phyloP scores from a whole-genome alignment of 2,113 vertebrate species.

The Esox niger region DNA sequence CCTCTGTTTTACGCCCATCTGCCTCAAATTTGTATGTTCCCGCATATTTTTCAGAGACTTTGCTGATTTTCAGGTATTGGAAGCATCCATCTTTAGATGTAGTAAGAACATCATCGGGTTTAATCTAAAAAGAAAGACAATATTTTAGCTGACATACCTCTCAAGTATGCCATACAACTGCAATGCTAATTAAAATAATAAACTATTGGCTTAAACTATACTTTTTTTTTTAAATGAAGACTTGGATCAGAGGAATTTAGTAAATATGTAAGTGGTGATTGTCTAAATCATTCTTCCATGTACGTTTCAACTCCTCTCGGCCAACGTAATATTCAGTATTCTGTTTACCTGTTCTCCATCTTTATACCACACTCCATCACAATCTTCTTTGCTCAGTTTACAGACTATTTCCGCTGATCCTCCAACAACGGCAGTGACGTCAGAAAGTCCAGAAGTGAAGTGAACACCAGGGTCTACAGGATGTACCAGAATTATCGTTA shows the following conservation, averaged over 20 bases:
- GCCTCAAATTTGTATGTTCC: slow-evolving; percentile 86
- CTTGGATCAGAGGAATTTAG: too few species aligned
- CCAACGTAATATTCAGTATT: too few species aligned
- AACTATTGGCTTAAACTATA: too few species aligned
- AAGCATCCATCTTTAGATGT: slow-evolving; percentile 76
- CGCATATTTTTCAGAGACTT: slow-evolving; percentile 70
- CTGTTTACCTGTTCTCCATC: background rate
- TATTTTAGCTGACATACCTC: background rate
- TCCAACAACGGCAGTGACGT: slow-evolving; percentile 72
- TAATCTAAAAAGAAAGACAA: slow-evolving; percentile 62
- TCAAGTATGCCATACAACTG: background rate
- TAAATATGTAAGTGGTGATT: too few species aligned
- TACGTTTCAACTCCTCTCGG: background rate
- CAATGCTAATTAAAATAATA: background rate
- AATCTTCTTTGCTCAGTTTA: slow-evolving; percentile 73
- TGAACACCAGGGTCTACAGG: slow-evolving; percentile 70
- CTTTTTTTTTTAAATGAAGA: too few species aligned
- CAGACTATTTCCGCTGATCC: slow-evolving; percentile 77
- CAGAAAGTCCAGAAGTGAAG: slow-evolving; percentile 76
- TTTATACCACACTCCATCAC: slow-evolving; percentile 79
- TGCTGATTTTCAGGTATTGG: slow-evolving; percentile 78
- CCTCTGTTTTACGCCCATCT: slow-evolving; percentile 74
- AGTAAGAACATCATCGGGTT: slow-evolving; percentile 64
- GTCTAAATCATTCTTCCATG: background rate
- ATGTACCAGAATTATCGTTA: slow-evolving; percentile 27